Evolutionary conservation across 2,797 vertebrate genomes (phyloP), one percentile per base, ranked within the genome.

Genomic region (Xenops minutus): DNA sequence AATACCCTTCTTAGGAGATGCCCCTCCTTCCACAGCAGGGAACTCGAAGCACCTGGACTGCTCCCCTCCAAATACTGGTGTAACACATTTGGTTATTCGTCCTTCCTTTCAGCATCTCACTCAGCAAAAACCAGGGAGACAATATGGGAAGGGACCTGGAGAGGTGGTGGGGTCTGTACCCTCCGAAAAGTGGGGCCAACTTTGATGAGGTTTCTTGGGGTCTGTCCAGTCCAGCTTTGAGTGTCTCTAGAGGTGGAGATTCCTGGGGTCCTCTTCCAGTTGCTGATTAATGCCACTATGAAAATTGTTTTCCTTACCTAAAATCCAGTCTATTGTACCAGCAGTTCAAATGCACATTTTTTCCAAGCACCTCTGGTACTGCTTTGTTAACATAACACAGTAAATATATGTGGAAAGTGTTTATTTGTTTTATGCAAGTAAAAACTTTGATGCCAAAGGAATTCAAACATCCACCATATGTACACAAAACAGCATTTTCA

Each of bases 381-480:
- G 63, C 27, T 83, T 85, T 4, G 1, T 56, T 61, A 87, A 67
- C 4, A 2, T 13, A 78, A 56, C 58, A 72, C 29, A 56, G 64
- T 32, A 96, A 91, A 80, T 48, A 67, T 10, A 86, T 4, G 12
- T 29, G 46, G 61, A 80, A 91, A 89, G 12, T 37, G 32, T 74
- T 94, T 69, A 85, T 54, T 85, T 55, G 56, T 64, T 92, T 83
- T 79, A 59, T 34, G 58, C 44, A 92, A 82, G 36, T 62, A 69
- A 79, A 87, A 76, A n/a, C n/a, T 79, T 82, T 67, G 67, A 63
- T 44, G 52, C 13, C 59, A 78, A 92, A 87, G 30, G 59, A 75
- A 91, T 90, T 67, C 66, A 80, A 87, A 76, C 36, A 83, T 10
- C 14, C 39, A 89, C 51, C 20, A 20, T 23, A 58, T 7, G 29